Evolutionary conservation across 2,888 invertebrate genomes (phyloP), one percentile per base, ranked within the genome.

Genomic region (Drosophila phalerata): DNA sequence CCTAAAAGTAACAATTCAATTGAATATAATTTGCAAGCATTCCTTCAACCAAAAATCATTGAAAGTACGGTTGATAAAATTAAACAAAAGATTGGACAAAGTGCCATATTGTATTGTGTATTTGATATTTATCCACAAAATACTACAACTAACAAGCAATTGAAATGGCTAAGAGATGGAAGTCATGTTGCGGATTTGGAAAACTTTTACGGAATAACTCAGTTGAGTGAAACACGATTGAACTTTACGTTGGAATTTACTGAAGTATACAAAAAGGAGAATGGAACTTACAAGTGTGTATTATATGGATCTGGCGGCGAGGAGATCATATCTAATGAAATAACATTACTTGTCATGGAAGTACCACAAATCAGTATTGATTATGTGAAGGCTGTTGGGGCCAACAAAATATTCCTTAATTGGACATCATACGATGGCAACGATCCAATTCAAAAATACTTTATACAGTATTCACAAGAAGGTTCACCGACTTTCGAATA

Each of bases 341-440:
- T 92, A 40, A 94, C 92, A 3, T 86, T 96, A 0, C 92, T 94
- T 40, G 95, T 97, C 0, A 93, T 95, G 77, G 96, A 96, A 78
- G 94, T 94, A 64, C 97, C 97, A 0, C 94, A 95, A 90, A 94
- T 97, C 0, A 94, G 93, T 52, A 94, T 97, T 73, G 95, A 96
- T 82, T 94, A 94, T 66, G 95, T 96, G 0, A 96, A 96, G 90
- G 95, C 96, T 0, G 96, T 97, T 17, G 96, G 96, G 56, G 94
- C 95, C 0, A 94, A 94, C 8, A 95, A 95, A 90, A 94, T 97
- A 47, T 97, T 94, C 91, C 91, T 97, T 1, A 97, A 97, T 90
- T 97, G 97, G 97, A 97, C 96, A 0, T 94, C 96, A 0, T 94
- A 95, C 67, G 94, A 95, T 69, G 96, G 96, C 70, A 97, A 97